Evolutionary conservation across 2,797 vertebrate genomes (phyloP).

Genomic region (Pseudochromis fuscus): DNA sequence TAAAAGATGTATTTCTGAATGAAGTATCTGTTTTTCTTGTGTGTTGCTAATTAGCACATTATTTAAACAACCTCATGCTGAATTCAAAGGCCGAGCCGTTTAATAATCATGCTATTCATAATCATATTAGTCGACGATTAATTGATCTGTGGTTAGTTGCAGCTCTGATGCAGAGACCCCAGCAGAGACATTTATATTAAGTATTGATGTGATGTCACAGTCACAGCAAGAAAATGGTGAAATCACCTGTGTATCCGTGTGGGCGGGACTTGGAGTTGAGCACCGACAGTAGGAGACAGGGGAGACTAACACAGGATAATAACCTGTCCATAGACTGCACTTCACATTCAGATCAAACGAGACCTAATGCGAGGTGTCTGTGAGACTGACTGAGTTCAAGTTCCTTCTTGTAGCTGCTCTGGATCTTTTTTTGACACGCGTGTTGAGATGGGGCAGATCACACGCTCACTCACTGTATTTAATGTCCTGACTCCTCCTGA

Average conservation of each 20-base stretch:
- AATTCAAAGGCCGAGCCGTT: too few relatives aligned
- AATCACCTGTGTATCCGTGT: slow-evolving; percentile 13
- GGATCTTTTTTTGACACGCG: slow-evolving; percentile 20
- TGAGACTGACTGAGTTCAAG: neutral
- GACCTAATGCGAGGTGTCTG: slow-evolving; percentile 22
- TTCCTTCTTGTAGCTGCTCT: slow-evolving; percentile 4
- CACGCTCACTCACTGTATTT: slow-evolving; percentile 26
- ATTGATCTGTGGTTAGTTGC: too few relatives aligned
- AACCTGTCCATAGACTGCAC: slow-evolving; percentile 54
- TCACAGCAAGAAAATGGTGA: neutral
- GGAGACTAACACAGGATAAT: slow-evolving; percentile 45
- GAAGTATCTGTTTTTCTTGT: too few relatives aligned
- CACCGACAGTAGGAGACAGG: slow-evolving; percentile 51
- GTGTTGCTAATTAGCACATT: too few relatives aligned
- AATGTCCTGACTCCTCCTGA: slow-evolving; percentile 33
- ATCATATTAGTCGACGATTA: too few relatives aligned
- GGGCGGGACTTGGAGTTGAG: slow-evolving; percentile 11
- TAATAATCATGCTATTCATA: too few relatives aligned
- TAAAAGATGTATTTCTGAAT: too few relatives aligned
- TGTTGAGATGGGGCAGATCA: slow-evolving; percentile 13
- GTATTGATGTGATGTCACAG: neutral
- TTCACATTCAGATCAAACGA: slow-evolving; percentile 58
- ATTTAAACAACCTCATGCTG: too few relatives aligned
- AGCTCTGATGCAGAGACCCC: neutral
- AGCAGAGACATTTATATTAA: neutral